Base-by-base conservation (phyloP, 2,888 invertebrate species). In the Xanthostigma xanthostigma region DNA sequence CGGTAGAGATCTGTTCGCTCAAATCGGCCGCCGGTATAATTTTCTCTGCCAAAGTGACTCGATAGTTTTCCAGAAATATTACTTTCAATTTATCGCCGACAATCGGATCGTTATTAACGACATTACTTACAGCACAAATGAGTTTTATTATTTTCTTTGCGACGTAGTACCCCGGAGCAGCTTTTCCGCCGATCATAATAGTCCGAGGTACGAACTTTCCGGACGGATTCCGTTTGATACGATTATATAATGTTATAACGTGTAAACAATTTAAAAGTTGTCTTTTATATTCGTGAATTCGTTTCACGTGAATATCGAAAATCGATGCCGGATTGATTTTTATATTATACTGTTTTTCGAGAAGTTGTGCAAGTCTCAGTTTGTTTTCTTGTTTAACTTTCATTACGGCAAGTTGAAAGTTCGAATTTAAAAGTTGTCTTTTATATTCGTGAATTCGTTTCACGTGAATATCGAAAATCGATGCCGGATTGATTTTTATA, bases 391-490 rank as follows among this genome's bases (percentile, higher is more conserved):
- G 91, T 70, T 99, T 99, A 17, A 97, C 93, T 63, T 91, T 92
- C 70, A 90, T 87, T 11, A 98, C 73, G 40, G 81, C 79, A 13
- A 92, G 78, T 56, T 97, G 87, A 76, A 98, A 95, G 49, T 79
- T 78, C 40, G 88, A 79, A 66, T 97, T 99, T 59, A 99, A 70
- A 56, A 99, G 73, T 68, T 99, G 98, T 4, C 98, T 79, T 70
- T 99, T 99, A 76, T 99, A 99, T 69, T 99, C 98, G 69, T 99
- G 98, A 60, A 99, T 97, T 59, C 98, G 82, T 69, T 99, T 99
- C 59, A 97, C 95, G 69, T 94, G 92, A 54, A 99, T 90, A 64
- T 99, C 98, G 65, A 94, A 99, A 75, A 99, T 87, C 44, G 96
- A 96, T 5, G 91, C 84, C 0, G 93, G 82, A 66, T 99, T 97